Conservation (phyloP, 2,888 invertebrate genomes). For the Sericinus montela region DNA sequence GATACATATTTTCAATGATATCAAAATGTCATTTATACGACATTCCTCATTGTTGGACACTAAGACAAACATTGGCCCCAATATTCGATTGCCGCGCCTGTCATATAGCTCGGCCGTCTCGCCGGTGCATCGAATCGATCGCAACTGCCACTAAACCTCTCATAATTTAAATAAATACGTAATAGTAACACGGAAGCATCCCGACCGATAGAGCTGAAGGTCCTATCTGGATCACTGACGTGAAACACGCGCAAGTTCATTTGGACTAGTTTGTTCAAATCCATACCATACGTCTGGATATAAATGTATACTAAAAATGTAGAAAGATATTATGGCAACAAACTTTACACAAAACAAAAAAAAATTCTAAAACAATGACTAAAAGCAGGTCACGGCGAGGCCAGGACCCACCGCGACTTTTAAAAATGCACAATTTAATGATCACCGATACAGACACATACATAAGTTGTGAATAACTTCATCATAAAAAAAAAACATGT, state of each 20-base stretch:
- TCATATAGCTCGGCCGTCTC: slow-evolving; percentile 26
- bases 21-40: no score
- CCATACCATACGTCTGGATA: slow-evolving; percentile 72
- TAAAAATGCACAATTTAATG: slow-evolving; percentile 79
- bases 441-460: slow-evolving; percentile 77
- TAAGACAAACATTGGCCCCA: slow-evolving; percentile 17
- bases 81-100: neutral
- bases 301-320: slow-evolving; percentile 74
- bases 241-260: slow-evolving; percentile 54
- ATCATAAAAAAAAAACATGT: slow-evolving; percentile 78
- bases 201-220: slow-evolving; percentile 41
- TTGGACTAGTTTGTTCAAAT: slow-evolving; percentile 78
- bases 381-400: slow-evolving; percentile 72
- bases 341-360: no score
- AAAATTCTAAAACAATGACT: slow-evolving; percentile 79
- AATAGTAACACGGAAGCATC: slow-evolving; percentile 49
- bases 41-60: neutral
- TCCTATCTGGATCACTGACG: slow-evolving; percentile 44
- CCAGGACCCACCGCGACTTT: slow-evolving; percentile 68
- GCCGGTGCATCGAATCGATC: slow-evolving; percentile 23
- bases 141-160: slow-evolving; percentile 29
- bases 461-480: slow-evolving; percentile 77
- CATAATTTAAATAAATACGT: slow-evolving; percentile 61
- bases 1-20: no score
- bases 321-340: slow-evolving; percentile 79